Percentiles rank a stretch among this genome's conserved stretches.
Conservation (phyloP, 1,140 invertebrate genomes). For the Coboldia fuscipes region DNA sequence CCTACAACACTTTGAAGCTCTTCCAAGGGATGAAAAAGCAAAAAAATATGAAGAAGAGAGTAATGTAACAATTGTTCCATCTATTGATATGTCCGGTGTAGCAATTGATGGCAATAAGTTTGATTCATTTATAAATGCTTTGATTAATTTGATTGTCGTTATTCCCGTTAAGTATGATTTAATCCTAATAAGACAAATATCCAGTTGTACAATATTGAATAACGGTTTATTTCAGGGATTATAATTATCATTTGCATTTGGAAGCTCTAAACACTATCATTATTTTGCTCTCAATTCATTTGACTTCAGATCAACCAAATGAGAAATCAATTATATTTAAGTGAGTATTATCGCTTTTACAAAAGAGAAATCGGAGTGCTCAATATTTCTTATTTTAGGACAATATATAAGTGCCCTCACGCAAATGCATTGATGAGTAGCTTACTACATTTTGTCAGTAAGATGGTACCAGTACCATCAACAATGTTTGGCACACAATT, state of each 20-base stretch:
- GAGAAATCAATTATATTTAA: constrained; percentile 19
- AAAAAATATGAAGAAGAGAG: constrained; percentile 5
- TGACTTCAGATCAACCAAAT: constrained; percentile 42
- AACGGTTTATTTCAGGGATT: constrained; percentile 38
- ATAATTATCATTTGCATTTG: constrained; percentile 70
- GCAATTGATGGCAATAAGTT: constrained; percentile 19
- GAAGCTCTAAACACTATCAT: constrained; percentile 75
- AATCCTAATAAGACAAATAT: background rate
- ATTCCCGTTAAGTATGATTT: constrained; percentile 15
- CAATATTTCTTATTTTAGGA: constrained; percentile 24
- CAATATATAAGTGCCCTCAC: constrained; percentile 50
- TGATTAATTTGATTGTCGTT: constrained; percentile 18
- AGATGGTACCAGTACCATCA: constrained; percentile 51
- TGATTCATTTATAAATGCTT: constrained; percentile 19
- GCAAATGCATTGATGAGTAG: constrained; percentile 43
- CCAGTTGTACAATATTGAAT: background rate
- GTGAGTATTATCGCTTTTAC: constrained; percentile 2
- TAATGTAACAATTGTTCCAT: no score
- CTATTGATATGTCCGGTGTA: constrained; percentile 12
- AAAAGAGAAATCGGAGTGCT: background rate
- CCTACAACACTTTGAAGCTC: constrained; percentile 44
- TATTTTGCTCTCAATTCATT: constrained; percentile 68
- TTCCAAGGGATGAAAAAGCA: constrained; percentile 13
- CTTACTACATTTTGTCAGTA: constrained; percentile 54
- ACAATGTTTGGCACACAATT: constrained; percentile 35